Evolutionary conservation across 1,140 invertebrate species (phyloP).

Genomic region (Heliconius melpomene): DNA sequence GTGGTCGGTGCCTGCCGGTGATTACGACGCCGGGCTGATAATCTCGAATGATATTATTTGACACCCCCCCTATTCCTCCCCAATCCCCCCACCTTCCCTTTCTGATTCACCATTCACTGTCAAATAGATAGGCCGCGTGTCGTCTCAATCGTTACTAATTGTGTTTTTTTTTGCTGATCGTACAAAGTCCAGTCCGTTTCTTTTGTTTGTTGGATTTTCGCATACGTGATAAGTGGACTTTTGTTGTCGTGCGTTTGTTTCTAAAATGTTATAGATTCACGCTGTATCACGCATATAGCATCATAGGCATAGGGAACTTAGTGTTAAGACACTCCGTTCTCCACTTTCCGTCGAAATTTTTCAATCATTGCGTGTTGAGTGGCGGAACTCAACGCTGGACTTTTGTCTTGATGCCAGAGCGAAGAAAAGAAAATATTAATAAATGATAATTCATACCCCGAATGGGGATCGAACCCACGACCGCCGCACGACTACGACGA

Average conservation of each 20-base stretch:
- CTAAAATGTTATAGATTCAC: no score
- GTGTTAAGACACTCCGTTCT: no score
- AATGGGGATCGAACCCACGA: no score
- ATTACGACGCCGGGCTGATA: constrained; percentile 68
- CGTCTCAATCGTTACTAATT: background rate
- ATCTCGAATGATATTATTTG: constrained; percentile 50
- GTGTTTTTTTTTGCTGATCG: background rate
- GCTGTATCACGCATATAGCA: no score
- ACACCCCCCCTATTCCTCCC: background rate
- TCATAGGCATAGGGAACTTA: no score
- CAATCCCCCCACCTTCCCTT: background rate
- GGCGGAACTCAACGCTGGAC: no score
- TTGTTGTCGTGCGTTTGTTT: background rate
- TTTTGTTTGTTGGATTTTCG: background rate
- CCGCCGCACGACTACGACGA: no score
- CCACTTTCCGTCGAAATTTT: no score
- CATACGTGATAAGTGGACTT: background rate
- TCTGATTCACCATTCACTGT: background rate
- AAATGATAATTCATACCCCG: no score
- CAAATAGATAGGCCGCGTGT: constrained; percentile 8
- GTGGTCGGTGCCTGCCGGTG: constrained; percentile 63
- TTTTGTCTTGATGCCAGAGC: no score
- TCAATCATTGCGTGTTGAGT: no score
- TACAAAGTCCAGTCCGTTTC: background rate
- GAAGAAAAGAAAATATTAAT: no score